These are phyloP conservation scores for Miichthys miiuy DNA, from an alignment of 2,797 vertebrate genomes.

Conservation along the genomic window DNA sequence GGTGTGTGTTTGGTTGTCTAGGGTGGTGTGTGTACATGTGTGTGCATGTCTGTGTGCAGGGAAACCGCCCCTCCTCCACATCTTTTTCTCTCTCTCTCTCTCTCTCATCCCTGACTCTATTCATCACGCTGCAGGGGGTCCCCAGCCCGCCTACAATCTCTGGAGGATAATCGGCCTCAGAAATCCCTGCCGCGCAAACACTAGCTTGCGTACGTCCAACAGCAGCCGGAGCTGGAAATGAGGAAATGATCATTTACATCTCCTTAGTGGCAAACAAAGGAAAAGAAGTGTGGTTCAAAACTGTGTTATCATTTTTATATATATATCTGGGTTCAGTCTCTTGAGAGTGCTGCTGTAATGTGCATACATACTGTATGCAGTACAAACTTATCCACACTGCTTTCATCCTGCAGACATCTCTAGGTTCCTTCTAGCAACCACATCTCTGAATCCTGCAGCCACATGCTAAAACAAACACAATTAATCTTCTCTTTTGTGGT, in stretches of 20 bases:
- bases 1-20: constrained; percentile 2
- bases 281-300: constrained; percentile 14
- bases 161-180: constrained; percentile 56
- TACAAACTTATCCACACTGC: not conserved
- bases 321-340: constrained; percentile 24
- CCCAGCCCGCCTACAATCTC: constrained; percentile 57
- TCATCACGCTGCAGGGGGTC: constrained; percentile 58
- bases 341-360: not conserved
- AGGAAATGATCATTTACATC: constrained; percentile 46
- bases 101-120: constrained; percentile 26
- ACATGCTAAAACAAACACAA: constrained; percentile 9
- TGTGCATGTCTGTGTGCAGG: not conserved
- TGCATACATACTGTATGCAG: not conserved
- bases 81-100: not conserved
- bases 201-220: constrained; percentile 12
- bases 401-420: constrained; percentile 11
- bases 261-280: constrained; percentile 51
- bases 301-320: not conserved
- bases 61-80: constrained; percentile 28
- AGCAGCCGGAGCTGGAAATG: constrained; percentile 20
- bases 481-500: not conserved
- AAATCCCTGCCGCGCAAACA: constrained; percentile 50
- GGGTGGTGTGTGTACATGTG: not conserved
- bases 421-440: constrained; percentile 10
- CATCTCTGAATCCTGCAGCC: constrained; percentile 14